These are phyloP conservation scores for Drosophila bunnanda DNA, from an alignment of 2,888 invertebrate genomes.

Conservation along the genomic window DNA sequence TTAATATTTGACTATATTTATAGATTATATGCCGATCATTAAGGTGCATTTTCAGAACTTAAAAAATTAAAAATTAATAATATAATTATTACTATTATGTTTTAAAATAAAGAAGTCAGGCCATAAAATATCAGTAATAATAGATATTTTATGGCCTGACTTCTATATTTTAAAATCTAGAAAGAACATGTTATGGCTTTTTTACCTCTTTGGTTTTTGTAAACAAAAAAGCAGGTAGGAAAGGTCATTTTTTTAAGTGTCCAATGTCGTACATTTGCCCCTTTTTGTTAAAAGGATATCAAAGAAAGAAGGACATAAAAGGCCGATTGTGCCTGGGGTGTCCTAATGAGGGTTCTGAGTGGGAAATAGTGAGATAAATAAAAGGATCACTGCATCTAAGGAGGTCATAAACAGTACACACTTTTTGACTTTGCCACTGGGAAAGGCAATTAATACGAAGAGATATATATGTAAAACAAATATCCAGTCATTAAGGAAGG, in stretches of 20 bases:
- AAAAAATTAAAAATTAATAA: too few relatives aligned
- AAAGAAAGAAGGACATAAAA: background rate
- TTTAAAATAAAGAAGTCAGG: too few relatives aligned
- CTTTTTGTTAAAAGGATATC: background rate
- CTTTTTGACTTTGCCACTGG: background rate
- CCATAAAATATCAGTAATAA: too few relatives aligned
- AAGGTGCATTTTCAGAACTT: background rate
- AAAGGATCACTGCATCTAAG: background rate
- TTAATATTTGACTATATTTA: background rate
- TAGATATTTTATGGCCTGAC: background rate
- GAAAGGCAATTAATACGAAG: background rate
- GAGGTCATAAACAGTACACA: background rate
- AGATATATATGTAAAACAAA: background rate
- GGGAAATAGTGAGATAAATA: background rate
- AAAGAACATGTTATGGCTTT: background rate
- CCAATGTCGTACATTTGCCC: background rate
- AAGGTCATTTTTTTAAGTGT: background rate
- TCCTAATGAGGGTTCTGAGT: background rate
- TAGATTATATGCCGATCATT: background rate
- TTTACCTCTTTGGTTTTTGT: background rate
- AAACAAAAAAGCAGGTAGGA: background rate
- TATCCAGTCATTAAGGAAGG: background rate
- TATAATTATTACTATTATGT: too few relatives aligned
- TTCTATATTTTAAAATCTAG: background rate
- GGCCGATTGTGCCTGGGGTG: background rate